Evolutionary conservation across 1,140 invertebrate genomes (phyloP).

Genomic region (Scaptomyza pallida): DNA sequence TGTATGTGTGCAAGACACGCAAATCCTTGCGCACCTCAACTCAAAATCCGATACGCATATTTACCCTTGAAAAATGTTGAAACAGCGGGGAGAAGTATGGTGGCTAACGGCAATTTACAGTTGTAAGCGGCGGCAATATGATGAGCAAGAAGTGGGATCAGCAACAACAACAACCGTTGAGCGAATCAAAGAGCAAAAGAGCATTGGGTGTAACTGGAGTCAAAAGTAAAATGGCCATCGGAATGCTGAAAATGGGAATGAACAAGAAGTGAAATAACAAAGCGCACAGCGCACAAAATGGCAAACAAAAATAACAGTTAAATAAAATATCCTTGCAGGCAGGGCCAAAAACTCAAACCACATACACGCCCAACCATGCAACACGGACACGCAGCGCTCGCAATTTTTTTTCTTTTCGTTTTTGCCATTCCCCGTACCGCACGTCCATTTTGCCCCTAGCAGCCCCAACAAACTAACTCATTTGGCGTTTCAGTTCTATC

Average conservation of each 20-base stretch:
- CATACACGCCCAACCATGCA: constrained; percentile 24
- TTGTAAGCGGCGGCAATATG: constrained; percentile 13
- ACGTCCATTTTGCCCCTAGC: no score
- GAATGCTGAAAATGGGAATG: constrained; percentile 11
- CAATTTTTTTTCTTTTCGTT: constrained; percentile 34
- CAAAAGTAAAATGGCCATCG: constrained; percentile 44
- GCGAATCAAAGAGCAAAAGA: constrained; percentile 13
- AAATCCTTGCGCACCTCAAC: constrained; percentile 44
- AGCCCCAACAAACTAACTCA: constrained; percentile 8
- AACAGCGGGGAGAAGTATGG: constrained; percentile 25
- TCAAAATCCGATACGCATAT: constrained; percentile 64
- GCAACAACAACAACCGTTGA: constrained; percentile 19
- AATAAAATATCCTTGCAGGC: constrained; percentile 77
- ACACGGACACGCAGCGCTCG: constrained; percentile 39
- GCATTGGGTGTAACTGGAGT: constrained; percentile 56
- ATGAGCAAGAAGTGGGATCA: constrained; percentile 1
- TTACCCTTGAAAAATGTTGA: constrained; percentile 69
- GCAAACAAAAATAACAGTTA: constrained; percentile 60
- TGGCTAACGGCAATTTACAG: neutral
- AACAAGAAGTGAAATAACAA: constrained; percentile 26
- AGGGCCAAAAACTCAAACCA: neutral
- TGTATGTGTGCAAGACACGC: constrained; percentile 29
- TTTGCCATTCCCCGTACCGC: neutral
- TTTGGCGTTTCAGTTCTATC: constrained; percentile 41
- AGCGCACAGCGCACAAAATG: constrained; percentile 36